These are phyloP conservation scores for Cebidichthys violaceus DNA, from an alignment of 2,113 vertebrate species.

Conservation along the genomic window DNA sequence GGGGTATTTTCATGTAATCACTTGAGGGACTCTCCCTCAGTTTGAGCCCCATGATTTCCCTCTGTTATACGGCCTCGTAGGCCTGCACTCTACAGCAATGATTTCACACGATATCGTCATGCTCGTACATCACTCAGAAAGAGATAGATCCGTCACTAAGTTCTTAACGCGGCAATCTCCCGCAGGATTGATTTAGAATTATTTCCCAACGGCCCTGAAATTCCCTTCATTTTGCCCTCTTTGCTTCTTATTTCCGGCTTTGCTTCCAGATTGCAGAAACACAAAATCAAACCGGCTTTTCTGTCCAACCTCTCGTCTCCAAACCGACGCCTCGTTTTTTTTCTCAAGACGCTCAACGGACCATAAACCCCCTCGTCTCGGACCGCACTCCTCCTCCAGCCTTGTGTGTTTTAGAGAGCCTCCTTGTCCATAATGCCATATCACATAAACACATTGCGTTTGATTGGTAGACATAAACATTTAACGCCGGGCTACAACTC, in stretches of 20 bases:
- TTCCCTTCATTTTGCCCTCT: constrained; percentile 1
- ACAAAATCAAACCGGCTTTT: background rate
- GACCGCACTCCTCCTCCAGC: constrained; percentile 48
- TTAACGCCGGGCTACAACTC: constrained; percentile 82
- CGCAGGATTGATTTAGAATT: constrained; percentile 1
- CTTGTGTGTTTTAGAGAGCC: constrained; percentile 69
- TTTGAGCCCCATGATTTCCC: too few species aligned
- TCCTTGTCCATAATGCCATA: constrained; percentile 78
- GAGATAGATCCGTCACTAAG: background rate
- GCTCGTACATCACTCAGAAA: background rate
- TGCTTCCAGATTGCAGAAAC: constrained; percentile 15
- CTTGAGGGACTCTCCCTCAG: background rate
- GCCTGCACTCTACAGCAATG: background rate
- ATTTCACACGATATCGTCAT: background rate
- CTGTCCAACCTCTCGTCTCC: background rate
- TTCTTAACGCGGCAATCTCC: background rate
- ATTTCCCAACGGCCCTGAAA: background rate
- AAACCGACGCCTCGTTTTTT: constrained; percentile 35
- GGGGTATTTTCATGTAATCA: background rate
- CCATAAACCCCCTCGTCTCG: constrained; percentile 58
- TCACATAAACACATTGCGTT: constrained; percentile 84
- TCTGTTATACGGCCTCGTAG: too few species aligned
- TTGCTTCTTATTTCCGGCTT: background rate
- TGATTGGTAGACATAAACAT: constrained; percentile 86
- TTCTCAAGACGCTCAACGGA: constrained; percentile 50